phyloP scores from a whole-genome alignment of 2,888 invertebrate genomes.

The Lacanobia oleracea region DNA sequence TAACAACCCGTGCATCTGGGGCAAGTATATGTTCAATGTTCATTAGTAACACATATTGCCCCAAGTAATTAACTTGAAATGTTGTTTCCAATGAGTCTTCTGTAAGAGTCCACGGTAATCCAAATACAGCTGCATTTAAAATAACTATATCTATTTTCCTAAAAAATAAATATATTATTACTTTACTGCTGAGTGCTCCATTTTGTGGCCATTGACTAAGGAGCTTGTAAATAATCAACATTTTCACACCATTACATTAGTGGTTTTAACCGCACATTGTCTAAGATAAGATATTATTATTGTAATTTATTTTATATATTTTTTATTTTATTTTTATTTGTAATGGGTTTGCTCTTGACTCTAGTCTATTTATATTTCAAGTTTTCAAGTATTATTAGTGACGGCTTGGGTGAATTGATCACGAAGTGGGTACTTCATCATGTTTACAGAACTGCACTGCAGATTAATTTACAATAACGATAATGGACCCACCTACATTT shows the following conservation, averaged over 20 bases:
- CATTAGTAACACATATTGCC: slow-evolving; percentile 94
- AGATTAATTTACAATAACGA: too few relatives aligned
- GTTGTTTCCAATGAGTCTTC: slow-evolving; percentile 94
- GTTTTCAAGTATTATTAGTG: too few relatives aligned
- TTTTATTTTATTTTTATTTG: too few relatives aligned
- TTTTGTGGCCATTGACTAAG: background rate
- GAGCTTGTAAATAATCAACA: background rate
- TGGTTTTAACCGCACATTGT: background rate
- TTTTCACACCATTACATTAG: background rate
- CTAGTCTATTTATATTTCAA: too few relatives aligned
- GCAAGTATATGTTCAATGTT: slow-evolving; percentile 93
- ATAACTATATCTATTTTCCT: slow-evolving; percentile 94
- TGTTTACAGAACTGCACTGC: too few relatives aligned
- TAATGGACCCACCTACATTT: too few relatives aligned
- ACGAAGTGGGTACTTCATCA: too few relatives aligned
- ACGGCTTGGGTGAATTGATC: too few relatives aligned
- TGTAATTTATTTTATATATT: background rate
- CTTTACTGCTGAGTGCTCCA: background rate
- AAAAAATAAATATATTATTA: slow-evolving; percentile 63
- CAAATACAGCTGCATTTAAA: slow-evolving; percentile 96
- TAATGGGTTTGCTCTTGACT: too few relatives aligned
- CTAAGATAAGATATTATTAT: too few relatives aligned
- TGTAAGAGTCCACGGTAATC: slow-evolving; percentile 93
- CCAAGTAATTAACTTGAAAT: slow-evolving; percentile 97
- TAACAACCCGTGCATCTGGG: slow-evolving; percentile 93